Base-by-base conservation (phyloP, 2,113 vertebrate species). In the Coregonus clupeaformis region DNA sequence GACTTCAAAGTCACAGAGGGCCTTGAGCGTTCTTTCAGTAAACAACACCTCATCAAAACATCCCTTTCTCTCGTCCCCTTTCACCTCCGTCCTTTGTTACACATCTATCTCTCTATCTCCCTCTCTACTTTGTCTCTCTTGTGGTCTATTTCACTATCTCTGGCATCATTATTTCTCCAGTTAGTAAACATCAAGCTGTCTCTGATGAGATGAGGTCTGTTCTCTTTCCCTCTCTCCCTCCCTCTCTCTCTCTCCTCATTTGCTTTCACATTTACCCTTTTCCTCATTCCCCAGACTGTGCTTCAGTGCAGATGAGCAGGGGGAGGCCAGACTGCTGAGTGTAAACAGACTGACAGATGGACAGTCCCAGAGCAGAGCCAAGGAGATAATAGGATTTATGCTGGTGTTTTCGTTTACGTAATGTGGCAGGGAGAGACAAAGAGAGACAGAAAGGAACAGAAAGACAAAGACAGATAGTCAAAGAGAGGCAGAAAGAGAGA, bases 381-480 rank as follows among this genome's bases (percentile, higher is more conserved):
- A 78, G 72, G 68, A 82, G 86, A 90, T 93, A 92, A 93, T 91
- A 93, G 87, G 92, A 91, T 93, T 92, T 60, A 22, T 52, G 64
- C 32, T 42, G 69, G 6, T 14, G 80, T 83, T 82, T 86, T 83
- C 83, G 74, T 88, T 85, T 79, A 86, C 68, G 57, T 84, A 84
- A 86, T 79, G 86, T 81, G 80, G 55, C 18, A 2, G 63, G 27
- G 22, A 25, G 14, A 64, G 62, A 64, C n/a, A 64, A 20, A 64
- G 62, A 27, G 52, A 55, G 52, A 18, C 14, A 55, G 52, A 55
- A 20, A 20, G 52, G 7, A 2, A 20, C 5, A 55, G 16, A 5
- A 27, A 27, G 27, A 2, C n/a, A 64, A 20, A 64, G 25, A 27
- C n/a, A n/a, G n/a, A n/a, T n/a, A n/a, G 27, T 9, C n/a, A 64